Evolutionary conservation across 2,888 invertebrate genomes (phyloP).

Genomic region (Odontocerum albicorne): DNA sequence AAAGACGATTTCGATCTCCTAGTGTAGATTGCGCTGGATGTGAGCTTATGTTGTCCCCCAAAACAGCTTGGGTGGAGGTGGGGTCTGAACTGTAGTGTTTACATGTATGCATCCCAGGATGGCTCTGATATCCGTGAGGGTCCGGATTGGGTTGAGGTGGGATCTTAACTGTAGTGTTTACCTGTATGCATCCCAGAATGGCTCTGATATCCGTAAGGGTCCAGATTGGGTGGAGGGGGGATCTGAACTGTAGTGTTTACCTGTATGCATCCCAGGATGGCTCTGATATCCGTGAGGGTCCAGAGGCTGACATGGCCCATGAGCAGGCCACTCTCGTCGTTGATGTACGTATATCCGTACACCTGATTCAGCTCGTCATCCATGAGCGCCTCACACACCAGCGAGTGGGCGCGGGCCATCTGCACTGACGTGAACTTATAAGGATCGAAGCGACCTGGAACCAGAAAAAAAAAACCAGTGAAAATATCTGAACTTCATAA

Average conservation of each 20-base stretch:
- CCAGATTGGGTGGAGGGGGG: conserved; percentile 67
- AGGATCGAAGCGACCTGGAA: conserved; percentile 74
- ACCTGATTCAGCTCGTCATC: conserved; percentile 80
- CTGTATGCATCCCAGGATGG: conserved; percentile 78
- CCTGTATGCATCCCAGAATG: conserved; percentile 78
- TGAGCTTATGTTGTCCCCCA: too few relatives aligned
- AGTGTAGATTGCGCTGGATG: too few relatives aligned
- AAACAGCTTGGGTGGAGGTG: too few relatives aligned
- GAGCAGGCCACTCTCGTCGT: conserved; percentile 80
- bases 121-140: conserved; percentile 73
- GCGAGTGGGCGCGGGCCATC: conserved; percentile 82
- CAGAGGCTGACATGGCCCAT: conserved; percentile 83
- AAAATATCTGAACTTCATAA: too few relatives aligned
- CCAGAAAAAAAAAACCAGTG: too few relatives aligned
- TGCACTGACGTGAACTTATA: conserved; percentile 76
- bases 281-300: conserved; percentile 76
- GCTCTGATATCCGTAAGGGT: conserved; percentile 76
- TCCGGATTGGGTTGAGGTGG: conserved; percentile 49
- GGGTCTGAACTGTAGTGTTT: conserved; percentile 26
- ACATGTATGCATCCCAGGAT: conserved; percentile 80
- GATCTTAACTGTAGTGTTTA: conserved; percentile 43
- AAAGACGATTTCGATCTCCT: too few relatives aligned
- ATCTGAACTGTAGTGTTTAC: conserved; percentile 44
- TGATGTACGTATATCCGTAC: conserved; percentile 81
- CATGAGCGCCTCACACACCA: conserved; percentile 81